Base-by-base conservation (phyloP, 1,140 invertebrate species). In the Macrobrachium rosenbergii region DNA sequence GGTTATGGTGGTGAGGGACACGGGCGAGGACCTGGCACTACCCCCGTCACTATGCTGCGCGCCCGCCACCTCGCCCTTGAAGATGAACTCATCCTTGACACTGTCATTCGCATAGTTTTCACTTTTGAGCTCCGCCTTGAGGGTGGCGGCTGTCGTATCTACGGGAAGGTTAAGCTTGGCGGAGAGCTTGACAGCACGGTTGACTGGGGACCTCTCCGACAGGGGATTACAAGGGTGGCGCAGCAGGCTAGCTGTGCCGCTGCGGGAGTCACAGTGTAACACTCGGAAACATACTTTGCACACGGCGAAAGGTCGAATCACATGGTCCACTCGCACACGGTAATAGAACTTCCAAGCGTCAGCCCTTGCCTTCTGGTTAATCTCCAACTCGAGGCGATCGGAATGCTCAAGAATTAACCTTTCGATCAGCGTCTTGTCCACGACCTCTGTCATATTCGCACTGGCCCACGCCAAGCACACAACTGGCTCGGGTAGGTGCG, bases 321-420 rank as follows among this genome's bases (percentile, higher is more conserved):
- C 83, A 87, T 88, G 87, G 84, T 88, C 87, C 64, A 90, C 88
- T 83, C 89, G 82, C 60, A 88, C 89, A 72, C 87, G 89, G 82
- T 88, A 90, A 88, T 90, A 90, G 80, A 90, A 90, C 76, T 90
- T 90, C 87, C 89, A 88, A 69, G 87, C 89, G 82, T 89, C 89
- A 12, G 89, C 89, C 59, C 89, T 73, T 59, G 87, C 87, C 80
- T 90, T 90, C 79, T 90, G 87, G 80, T 90, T 90, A 17, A 90
- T 90, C 80, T 90, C 89, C 69, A 90, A 82, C 80, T 90, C 89
- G 43, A 90, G 83, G 23, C 89, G 87, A 63, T 90, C 89, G 73
- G 89, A 90, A 87, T 90, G 89, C 75, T 90, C 89, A 83, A 90
- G 64, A 77, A 90, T 90, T 77, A 90, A 84, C 69, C 89, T 88